phyloP scores from a whole-genome alignment of 1,140 invertebrate species.

The Brachionus koreanus region DNA sequence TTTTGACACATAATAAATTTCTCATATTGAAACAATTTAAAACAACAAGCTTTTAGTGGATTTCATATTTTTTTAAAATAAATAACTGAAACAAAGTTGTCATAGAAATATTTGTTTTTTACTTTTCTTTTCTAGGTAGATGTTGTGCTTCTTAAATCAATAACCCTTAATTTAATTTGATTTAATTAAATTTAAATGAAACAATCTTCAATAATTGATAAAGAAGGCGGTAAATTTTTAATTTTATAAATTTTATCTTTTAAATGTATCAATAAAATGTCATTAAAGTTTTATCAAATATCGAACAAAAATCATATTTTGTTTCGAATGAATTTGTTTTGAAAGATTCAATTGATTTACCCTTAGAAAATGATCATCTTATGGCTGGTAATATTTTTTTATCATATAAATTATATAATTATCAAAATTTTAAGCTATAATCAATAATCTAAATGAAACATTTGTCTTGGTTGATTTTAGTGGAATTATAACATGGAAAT shows the following conservation, averaged over 20 bases:
- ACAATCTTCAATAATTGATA: background rate
- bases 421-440: background rate
- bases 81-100: background rate
- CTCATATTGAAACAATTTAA: too few relatives aligned
- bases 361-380: constrained; percentile 7
- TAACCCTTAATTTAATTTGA: background rate
- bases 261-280: background rate
- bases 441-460: background rate
- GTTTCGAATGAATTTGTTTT: constrained; percentile 35
- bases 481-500: background rate
- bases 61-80: background rate
- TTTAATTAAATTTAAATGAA: background rate
- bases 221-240: background rate
- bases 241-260: background rate
- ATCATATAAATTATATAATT: background rate
- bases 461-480: constrained; percentile 11
- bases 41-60: too few relatives aligned
- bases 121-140: background rate
- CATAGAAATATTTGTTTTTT: constrained; percentile 3
- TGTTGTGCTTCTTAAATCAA: background rate
- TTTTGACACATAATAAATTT: too few relatives aligned
- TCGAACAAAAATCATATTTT: constrained; percentile 14
- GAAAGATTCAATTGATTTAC: background rate
- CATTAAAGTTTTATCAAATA: background rate
- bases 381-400: background rate